Evolutionary conservation across 2,888 invertebrate species (phyloP), one percentile per base, ranked within the genome.

Genomic region (Nemapogon koenigi): DNA sequence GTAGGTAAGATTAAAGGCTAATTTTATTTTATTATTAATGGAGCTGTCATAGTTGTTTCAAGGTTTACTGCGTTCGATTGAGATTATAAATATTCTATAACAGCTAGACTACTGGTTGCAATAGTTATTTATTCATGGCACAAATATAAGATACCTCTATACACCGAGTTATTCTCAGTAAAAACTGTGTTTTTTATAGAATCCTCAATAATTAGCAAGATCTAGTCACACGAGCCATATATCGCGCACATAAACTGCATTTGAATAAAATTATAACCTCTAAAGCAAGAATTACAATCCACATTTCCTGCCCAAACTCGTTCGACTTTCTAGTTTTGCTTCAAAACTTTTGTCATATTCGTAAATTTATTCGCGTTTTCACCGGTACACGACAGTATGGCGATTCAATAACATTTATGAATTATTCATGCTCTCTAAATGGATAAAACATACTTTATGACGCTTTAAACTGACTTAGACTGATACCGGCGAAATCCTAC

Each of bases 281-380:
- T 15, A 7, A 28, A 32, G 18, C 4, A 33, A 3, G 4, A 14
- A 14, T 15, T 30, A 33, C 14, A 18, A 19, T 19, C 17, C 19
- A 19, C 19, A 33, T 19, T 33, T 19, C 33, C 33, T 33, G 33
- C 16, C 8, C 7, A 33, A 33, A 19, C 33, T 18, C 2, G 33
- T 33, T 33, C 33, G n/a, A 33, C 33, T 33, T 33, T 33, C 33
- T 33, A 33, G 15, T 16, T 16, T 13, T 28, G 14, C 14, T 13
- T 15, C 8, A 16, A 31, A 10, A 31, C 29, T 29, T 29, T 31
- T 31, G 31, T 31, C 31, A 31, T 15, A 16, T n/a, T 6, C 7
- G 2, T 16, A 31, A 16, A 31, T 31, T 31, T 31, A 31, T 16
- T 16, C 16, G 17, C 31, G 17, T 11, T 31, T 31, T 31, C 31